Conservation (phyloP, 2,797 vertebrate species). For the Momotus momota region DNA sequence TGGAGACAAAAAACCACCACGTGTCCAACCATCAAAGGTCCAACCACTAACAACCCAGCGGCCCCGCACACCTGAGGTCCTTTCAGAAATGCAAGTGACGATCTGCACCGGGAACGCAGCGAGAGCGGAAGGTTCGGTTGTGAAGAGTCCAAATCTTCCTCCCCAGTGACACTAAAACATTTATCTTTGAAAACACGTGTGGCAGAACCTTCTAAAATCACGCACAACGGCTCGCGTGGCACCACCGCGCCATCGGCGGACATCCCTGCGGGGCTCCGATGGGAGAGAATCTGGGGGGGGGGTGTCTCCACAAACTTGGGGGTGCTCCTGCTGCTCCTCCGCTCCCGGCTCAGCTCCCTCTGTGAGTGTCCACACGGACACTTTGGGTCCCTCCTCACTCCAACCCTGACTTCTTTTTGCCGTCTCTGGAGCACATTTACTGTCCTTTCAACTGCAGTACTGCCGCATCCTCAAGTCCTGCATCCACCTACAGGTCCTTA, state of each 20-base stretch:
- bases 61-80: not conserved
- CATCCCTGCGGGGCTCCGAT: not conserved
- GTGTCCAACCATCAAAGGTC: no score
- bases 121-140: no score
- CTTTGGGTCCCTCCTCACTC: not conserved
- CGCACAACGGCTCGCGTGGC: fast-evolving
- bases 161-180: not conserved
- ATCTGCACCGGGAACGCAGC: not conserved
- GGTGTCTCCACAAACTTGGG: not conserved
- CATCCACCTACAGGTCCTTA: not conserved
- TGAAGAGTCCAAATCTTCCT: no score
- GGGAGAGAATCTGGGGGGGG: no score
- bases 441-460: not conserved
- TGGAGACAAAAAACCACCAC: not conserved
- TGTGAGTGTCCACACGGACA: fast-evolving
- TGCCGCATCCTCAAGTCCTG: not conserved
- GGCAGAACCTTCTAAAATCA: not conserved
- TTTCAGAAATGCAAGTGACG: not conserved
- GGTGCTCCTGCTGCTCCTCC: not conserved
- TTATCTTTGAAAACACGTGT: not conserved
- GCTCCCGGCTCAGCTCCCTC: not conserved
- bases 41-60: not conserved
- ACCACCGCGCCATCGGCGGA: not conserved
- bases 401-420: not conserved
- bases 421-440: not conserved